Percentiles rank a stretch among this genome's conserved stretches.
Conservation (phyloP, 35 echinoderm and acorn worm genomes). For the Lytechinus pictus region DNA sequence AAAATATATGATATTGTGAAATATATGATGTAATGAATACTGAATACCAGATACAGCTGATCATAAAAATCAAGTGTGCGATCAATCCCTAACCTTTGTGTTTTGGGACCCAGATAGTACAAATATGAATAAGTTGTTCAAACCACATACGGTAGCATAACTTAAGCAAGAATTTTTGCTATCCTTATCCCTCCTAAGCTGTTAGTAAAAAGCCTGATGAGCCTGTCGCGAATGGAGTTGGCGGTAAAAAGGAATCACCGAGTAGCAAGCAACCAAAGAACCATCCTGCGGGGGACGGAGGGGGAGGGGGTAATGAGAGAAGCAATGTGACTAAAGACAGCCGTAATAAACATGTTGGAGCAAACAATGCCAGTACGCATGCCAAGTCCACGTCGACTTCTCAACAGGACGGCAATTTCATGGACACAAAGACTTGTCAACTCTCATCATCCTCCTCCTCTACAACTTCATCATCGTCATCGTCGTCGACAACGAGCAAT, state of each 20-base stretch:
- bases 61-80: too few species aligned
- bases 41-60: too few species aligned
- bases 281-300: slow-evolving; percentile 40
- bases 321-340: slow-evolving; percentile 70
- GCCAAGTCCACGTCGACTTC: slow-evolving; percentile 32
- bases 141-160: too few species aligned
- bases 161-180: background rate
- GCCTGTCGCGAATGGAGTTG: slow-evolving; percentile 80
- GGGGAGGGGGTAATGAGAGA: slow-evolving; percentile 23
- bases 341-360: slow-evolving; percentile 63
- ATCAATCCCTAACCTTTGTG: too few species aligned
- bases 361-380: slow-evolving; percentile 74
- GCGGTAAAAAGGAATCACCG: slow-evolving; percentile 72
- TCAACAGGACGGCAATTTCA: slow-evolving; percentile 59
- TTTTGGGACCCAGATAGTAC: too few species aligned
- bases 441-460: slow-evolving; percentile 26
- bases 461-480: slow-evolving; percentile 4
- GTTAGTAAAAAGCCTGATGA: slow-evolving; percentile 77
- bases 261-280: slow-evolving; percentile 62
- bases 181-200: slow-evolving; percentile 29
- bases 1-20: too few species aligned
- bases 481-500: slow-evolving; percentile 3
- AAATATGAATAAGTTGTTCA: too few species aligned
- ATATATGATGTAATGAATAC: too few species aligned
- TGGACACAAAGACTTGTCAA: slow-evolving; percentile 80